Evolutionary conservation across 1,140 invertebrate genomes (phyloP), one percentile per base, ranked within the genome.

Genomic region (Argopecten irradians): DNA sequence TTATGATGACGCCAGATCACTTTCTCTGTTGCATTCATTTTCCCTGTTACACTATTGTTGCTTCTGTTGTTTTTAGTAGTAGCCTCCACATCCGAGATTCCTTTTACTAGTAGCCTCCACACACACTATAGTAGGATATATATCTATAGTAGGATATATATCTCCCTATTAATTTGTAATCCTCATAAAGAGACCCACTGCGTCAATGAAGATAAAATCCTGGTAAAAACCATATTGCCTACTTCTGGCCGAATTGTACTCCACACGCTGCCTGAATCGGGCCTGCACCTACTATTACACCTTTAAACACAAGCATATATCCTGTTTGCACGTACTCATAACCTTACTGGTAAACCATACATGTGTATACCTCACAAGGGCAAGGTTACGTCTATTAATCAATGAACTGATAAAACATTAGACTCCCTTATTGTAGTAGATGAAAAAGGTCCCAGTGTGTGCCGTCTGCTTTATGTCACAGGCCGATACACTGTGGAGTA

Each of bases 1-100:
- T 90, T 90, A 43, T 90, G 87, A 32, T 88, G 82, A 55, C 87
- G 86, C 89, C 89, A 90, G 34, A 90, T 88, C 22, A 90, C 82
- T 86, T 84, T 85, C 84, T 90, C 89, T 34, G 84, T 86, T 34
- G 55, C 34, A 71, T 90, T 90, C 89, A 90, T 90, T 86, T 41
- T 88, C 46, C 39, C 28, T 34, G 41, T 35, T 84, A 7, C 11
- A n/a, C n/a, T n/a, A n/a, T n/a, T n/a, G n/a, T 84, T 39, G 0
- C 1, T 28, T 16, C 55, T 71, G 55, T 71, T 28, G 55, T 28
- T 55, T 55, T 55, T 5, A 71, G n/a, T 28, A 28, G n/a, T 28
- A 71, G 22, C n/a, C 28, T n/a, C 55, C 22, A 39, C 5, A 13
- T 8, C 0, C 22, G 28, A 28, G 28, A 71, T 28, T 5, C 14